phyloP scores from a whole-genome alignment of 2,888 invertebrate species.

The Mamestra brassicae region DNA sequence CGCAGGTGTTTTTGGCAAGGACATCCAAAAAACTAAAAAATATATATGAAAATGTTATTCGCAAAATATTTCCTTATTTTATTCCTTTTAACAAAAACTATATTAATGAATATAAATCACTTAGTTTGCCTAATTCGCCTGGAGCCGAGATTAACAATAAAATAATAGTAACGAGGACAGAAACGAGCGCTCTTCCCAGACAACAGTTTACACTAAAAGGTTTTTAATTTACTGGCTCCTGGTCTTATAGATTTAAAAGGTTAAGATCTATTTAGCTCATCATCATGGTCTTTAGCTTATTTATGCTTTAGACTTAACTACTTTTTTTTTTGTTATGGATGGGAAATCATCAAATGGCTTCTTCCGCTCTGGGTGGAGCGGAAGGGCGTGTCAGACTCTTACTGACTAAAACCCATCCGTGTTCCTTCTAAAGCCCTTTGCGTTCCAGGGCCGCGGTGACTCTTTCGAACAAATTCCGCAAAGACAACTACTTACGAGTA shows the following conservation, averaged over 20 bases:
- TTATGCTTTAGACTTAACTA: neutral
- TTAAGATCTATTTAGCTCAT: slow-evolving; percentile 3
- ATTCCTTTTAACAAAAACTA: neutral
- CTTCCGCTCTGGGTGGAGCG: no score
- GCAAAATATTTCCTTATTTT: neutral
- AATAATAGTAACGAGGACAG: slow-evolving; percentile 22
- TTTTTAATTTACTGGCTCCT: slow-evolving; percentile 42
- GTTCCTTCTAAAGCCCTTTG: no score
- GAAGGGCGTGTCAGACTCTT: no score
- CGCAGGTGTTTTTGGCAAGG: neutral
- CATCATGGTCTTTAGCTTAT: neutral
- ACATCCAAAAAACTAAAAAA: neutral
- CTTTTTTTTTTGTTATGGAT: no score
- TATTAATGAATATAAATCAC: slow-evolving; percentile 21
- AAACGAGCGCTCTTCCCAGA: slow-evolving; percentile 20
- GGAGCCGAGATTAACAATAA: slow-evolving; percentile 18
- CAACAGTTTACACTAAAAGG: slow-evolving; percentile 50
- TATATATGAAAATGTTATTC: neutral
- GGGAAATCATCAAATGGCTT: no score
- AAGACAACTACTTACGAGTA: no score
- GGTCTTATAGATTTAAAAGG: slow-evolving; percentile 2
- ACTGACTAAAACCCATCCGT: no score
- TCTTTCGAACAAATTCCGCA: no score
- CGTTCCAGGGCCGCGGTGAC: no score
- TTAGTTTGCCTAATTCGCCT: slow-evolving; percentile 1